phyloP scores from a whole-genome alignment of 2,797 vertebrate genomes.

The Gymnoscopelus microlampas region DNA sequence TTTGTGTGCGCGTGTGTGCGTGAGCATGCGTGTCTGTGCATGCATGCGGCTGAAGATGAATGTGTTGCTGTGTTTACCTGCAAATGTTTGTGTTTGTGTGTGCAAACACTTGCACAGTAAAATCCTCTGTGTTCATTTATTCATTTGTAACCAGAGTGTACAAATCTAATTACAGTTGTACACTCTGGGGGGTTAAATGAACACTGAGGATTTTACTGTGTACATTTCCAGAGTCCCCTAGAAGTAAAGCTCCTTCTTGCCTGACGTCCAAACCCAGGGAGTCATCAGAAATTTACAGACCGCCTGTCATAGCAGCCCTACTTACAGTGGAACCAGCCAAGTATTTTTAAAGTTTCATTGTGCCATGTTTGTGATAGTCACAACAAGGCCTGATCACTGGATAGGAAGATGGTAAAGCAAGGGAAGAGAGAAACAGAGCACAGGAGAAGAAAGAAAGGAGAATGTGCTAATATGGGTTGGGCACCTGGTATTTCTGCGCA shows the following conservation, averaged over 20 bases:
- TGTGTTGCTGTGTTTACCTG: not conserved
- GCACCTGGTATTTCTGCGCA: no score
- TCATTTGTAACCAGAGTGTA: no score
- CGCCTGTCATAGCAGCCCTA: conserved; percentile 41
- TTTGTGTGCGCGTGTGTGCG: not conserved
- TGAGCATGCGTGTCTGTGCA: not conserved
- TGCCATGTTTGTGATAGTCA: no score
- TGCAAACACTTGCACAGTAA: no score
- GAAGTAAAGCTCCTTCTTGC: conserved; percentile 57
- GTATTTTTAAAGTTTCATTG: no score
- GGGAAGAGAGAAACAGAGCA: no score
- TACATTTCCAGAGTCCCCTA: conserved; percentile 50
- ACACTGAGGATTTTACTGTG: not conserved
- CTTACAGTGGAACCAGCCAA: conserved; percentile 13
- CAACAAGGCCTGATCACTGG: not conserved
- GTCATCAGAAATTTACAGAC: not conserved
- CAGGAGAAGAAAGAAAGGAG: no score
- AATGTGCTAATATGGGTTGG: no score
- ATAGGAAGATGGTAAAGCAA: not conserved
- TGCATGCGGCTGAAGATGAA: conserved; percentile 1
- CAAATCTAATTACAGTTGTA: no score
- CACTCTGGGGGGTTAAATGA: no score
- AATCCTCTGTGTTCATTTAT: no score
- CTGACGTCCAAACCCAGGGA: conserved; percentile 56
- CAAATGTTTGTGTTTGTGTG: no score